Evolutionary conservation across 2,888 invertebrate genomes (phyloP), one percentile per base, ranked within the genome.

Genomic region (Tenodera sinensis): DNA sequence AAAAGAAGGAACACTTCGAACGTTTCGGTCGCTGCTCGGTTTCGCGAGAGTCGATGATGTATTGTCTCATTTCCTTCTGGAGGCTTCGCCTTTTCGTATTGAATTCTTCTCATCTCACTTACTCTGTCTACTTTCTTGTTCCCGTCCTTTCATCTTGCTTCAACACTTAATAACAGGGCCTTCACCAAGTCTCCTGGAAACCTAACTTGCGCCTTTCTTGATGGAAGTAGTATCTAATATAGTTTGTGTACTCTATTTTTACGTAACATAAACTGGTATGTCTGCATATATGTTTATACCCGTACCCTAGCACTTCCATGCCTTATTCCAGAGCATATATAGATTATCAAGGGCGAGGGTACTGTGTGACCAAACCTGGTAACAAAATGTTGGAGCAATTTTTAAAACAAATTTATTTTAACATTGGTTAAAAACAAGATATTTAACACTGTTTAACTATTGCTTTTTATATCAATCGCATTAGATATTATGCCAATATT

Each of bases 61-160:
- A 90, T 90, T 84, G 89, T 88, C 86, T 90, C 90, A 90, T 90
- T 90, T 90, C 90, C 90, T 83, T 87, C 81, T 71, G 28, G 83
- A 82, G 81, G 81, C 47, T 47, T 86, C 86, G 81, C 82, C 82
- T 87, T 83, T 89, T 87, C 87, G 87, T 89, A 89, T 89, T 89
- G 89, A 89, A 89, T 89, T 89, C 89, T 86, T 34, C 54, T 28
- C 86, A 30, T 87, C 83, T 87, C 82, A 34, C 42, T 34, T 42
- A 14, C 82, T 25, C 87, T 87, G 30, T 87, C 86, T 87, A 14
- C 30, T 84, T 84, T 84, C 84, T 30, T 84, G 81, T 82, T 83
- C 34, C 82, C 83, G 27, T 28, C 83, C 30, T 83, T 81, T 83
- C 85, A 42, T 89, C 89, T 88, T 89, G 85, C 89, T 88, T 88